A percentile compares a stretch with the other conserved stretches of the same genome.
These are phyloP conservation scores for Nesometra sesokonis DNA, from an alignment of 35 echinoderm and acorn worm species.

Conservation along the genomic window DNA sequence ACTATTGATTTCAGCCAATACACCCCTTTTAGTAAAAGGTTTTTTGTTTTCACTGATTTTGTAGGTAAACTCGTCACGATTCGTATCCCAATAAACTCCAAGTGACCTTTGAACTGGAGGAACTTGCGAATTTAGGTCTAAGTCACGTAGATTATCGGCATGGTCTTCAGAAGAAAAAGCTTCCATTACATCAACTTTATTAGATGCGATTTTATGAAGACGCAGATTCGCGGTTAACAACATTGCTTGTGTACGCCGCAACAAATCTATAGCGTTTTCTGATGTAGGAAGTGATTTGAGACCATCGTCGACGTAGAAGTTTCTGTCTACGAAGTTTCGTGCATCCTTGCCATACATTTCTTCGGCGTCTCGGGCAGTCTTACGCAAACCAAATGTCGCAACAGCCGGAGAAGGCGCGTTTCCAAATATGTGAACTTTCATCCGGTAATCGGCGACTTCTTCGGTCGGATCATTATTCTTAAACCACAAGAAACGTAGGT, in stretches of 20 bases:
- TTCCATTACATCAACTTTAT: conserved; percentile 29
- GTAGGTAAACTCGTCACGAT: conserved; percentile 33
- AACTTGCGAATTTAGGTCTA: conserved; percentile 12
- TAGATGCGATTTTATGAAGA: conserved; percentile 56
- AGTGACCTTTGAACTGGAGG: conserved; percentile 29
- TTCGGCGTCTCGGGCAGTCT: conserved; percentile 13
- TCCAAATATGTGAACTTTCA: conserved; percentile 52
- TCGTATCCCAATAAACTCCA: conserved; percentile 41
- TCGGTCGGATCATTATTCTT: conserved; percentile 15
- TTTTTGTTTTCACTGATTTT: background rate
- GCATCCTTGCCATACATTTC: conserved; percentile 19
- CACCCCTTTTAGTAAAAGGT: conserved; percentile 28
- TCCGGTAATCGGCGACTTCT: conserved; percentile 26
- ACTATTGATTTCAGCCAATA: conserved; percentile 38
- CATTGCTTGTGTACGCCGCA: conserved; percentile 20
- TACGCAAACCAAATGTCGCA: conserved; percentile 12
- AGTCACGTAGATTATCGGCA: conserved; percentile 21
- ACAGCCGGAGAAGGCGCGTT: conserved; percentile 36
- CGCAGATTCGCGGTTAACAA: conserved; percentile 18
- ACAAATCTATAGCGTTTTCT: conserved; percentile 16
- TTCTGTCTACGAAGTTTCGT: conserved; percentile 5
- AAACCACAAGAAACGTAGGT: conserved; percentile 38
- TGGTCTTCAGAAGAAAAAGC: conserved; percentile 30
- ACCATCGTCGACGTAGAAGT: conserved; percentile 76
- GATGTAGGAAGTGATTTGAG: conserved; percentile 17